A percentile compares a stretch with the other conserved stretches of the same genome.
These are phyloP conservation scores for Lymantria monacha DNA, from an alignment of 2,888 invertebrate species.

Conservation along the genomic window DNA sequence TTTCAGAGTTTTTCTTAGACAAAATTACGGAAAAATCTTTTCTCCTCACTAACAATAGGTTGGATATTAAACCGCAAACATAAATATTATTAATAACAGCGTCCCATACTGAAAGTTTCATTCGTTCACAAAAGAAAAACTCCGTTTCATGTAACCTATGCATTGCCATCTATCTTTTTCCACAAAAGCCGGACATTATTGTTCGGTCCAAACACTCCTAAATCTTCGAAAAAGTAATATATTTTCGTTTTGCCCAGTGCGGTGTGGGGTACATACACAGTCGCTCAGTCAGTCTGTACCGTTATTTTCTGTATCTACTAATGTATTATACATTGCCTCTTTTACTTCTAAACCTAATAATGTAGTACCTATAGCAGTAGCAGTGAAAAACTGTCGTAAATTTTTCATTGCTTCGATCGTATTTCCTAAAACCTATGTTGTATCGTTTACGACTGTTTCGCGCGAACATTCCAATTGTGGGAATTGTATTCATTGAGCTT, in stretches of 20 bases:
- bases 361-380: conserved; percentile 33
- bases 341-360: conserved; percentile 39
- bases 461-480: conserved; percentile 53
- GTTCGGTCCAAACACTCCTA: conserved; percentile 83
- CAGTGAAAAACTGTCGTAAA: conserved; percentile 58
- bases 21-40: conserved; percentile 56
- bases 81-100: conserved; percentile 78
- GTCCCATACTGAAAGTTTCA: conserved; percentile 68
- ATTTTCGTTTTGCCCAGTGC: conserved; percentile 82
- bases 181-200: conserved; percentile 84
- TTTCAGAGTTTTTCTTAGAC: conserved; percentile 38
- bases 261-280: conserved; percentile 64
- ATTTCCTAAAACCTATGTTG: conserved; percentile 54
- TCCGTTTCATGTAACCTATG: conserved; percentile 77
- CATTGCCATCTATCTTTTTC: conserved; percentile 82
- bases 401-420: conserved; percentile 52
- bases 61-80: conserved; percentile 61
- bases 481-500: conserved; percentile 29
- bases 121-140: conserved; percentile 79
- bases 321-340: conserved; percentile 76
- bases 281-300: conserved; percentile 46
- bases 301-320: conserved; percentile 75
- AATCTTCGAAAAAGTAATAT: conserved; percentile 83
- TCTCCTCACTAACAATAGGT: conserved; percentile 57
- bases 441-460: conserved; percentile 58